Percentiles rank a stretch among this genome's conserved stretches.
phyloP scores from a whole-genome alignment of 2,113 vertebrate genomes.

The Benitochromis conjunctus region DNA sequence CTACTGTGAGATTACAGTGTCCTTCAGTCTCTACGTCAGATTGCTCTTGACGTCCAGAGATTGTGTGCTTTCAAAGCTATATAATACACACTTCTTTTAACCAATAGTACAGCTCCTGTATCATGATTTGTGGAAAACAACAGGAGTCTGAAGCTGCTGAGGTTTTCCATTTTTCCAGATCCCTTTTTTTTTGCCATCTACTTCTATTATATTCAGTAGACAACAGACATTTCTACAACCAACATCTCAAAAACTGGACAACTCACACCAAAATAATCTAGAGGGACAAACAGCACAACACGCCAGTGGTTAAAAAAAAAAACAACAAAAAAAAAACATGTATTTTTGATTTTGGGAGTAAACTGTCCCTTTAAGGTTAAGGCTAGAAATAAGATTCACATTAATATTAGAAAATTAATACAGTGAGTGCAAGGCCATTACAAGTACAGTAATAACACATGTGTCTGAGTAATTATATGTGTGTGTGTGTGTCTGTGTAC shows the following conservation, averaged over 20 bases:
- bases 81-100: neutral
- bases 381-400: neutral
- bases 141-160: neutral
- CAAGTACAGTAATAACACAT: neutral
- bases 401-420: slow-evolving; percentile 16
- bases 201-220: neutral
- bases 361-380: neutral
- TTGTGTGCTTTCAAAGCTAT: neutral
- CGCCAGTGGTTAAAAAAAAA: neutral
- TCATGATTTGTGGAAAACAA: neutral
- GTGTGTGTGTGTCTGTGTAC: neutral
- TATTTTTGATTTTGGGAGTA: neutral
- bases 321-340: neutral
- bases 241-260: neutral
- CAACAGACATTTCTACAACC: neutral
- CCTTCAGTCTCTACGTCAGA: neutral
- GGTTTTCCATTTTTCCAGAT: neutral
- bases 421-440: neutral
- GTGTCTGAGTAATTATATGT: slow-evolving; percentile 8
- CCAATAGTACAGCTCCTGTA: neutral
- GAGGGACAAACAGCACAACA: neutral
- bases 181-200: neutral
- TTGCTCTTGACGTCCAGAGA: neutral
- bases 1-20: neutral
- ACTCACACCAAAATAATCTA: neutral